phyloP scores from a whole-genome alignment of 2,113 vertebrate genomes.

The Lasiurus borealis region DNA sequence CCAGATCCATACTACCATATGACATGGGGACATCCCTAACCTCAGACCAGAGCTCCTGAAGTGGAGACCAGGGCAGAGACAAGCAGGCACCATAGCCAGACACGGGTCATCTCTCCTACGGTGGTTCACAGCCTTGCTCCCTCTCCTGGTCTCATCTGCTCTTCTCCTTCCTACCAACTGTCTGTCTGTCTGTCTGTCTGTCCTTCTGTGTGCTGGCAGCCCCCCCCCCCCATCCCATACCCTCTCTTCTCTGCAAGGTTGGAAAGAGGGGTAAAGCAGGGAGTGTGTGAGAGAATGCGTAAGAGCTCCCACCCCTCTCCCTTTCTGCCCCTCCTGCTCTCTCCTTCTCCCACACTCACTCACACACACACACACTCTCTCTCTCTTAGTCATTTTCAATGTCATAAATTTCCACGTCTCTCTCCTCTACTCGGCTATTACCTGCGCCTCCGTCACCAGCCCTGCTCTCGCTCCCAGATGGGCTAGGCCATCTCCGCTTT shows the following conservation, averaged over 20 bases:
- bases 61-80: not conserved
- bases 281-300: not conserved
- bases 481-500: constrained; percentile 92
- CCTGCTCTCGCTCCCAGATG: constrained; percentile 91
- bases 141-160: not conserved
- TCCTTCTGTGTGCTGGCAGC: not conserved
- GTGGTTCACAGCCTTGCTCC: not conserved
- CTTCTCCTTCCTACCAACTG: not conserved
- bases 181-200: not conserved
- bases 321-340: constrained; percentile 15
- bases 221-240: not conserved
- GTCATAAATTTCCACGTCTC: constrained; percentile 97
- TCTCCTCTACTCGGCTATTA: constrained; percentile 93
- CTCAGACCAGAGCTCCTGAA: not conserved
- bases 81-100: not conserved
- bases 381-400: constrained; percentile 94
- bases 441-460: constrained; percentile 91
- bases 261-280: constrained; percentile 35
- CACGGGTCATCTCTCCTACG: not conserved
- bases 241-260: constrained; percentile 68
- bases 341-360: not conserved
- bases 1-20: not conserved
- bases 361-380: constrained; percentile 50
- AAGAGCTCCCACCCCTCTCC: rapidly evolving
- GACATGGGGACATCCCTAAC: not conserved